Base-by-base conservation (phyloP, 2,113 vertebrate genomes). In the Mugil cephalus region DNA sequence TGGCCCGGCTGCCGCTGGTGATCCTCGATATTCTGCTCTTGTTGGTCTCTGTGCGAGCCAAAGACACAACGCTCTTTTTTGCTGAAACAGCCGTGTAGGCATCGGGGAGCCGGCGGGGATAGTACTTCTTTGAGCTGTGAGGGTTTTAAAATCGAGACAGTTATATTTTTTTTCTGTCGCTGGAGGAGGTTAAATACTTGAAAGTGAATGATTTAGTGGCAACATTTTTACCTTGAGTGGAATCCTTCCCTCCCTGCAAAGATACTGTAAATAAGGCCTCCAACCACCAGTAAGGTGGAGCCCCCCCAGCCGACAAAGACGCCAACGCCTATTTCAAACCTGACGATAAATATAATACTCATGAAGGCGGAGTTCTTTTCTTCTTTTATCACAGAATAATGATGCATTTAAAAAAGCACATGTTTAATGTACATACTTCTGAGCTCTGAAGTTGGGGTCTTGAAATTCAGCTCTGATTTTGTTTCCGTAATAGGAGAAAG, bases 281-380 rank as follows among this genome's bases (percentile, higher is more conserved):
- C 98, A 24, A 92, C 91, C 59, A 98, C 92, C 82, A 96, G 96
- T 64, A 99, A 93, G 1, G 95, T 93, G 21, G 97, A 94, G 75
- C 97, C 98, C 51, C 94, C 96, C 97, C 97, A 99, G 66, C 98
- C 97, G 36, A 99, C 93, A 78, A 95, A 99, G 61, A 99, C 94
- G 52, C 96, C 97, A 19, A 95, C 93, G 52, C 97, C 97, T 71
- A 98, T 89, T 93, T 99, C 98, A 93, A 95, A 99, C 88, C 98
- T 99, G 71, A 69, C n/a, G 54, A 18, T 1, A 40, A 74, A 92
- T 8, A 85, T 8, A 38, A 50, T n/a, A n/a, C n/a, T 46, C 4
- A 63, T 42, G 0, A 34, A 38, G 17, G 2, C 68, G 12, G 6
- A 10, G 15, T 46, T 45, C 1, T 39, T 46, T 10, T 6, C 12